Evolutionary conservation across 2,113 vertebrate species (phyloP).

Genomic region (Trachemys scripta): DNA sequence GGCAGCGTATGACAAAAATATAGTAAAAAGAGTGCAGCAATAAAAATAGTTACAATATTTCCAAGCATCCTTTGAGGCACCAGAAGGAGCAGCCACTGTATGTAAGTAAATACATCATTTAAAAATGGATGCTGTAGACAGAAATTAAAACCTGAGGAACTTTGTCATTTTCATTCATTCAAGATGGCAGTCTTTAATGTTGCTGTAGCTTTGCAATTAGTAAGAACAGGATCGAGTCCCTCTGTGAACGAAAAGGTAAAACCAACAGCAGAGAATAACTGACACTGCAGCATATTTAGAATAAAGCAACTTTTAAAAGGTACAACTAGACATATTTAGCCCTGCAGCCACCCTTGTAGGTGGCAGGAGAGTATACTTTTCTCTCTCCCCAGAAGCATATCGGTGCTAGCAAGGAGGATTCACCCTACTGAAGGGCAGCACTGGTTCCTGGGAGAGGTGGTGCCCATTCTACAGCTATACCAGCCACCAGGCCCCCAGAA

Average conservation of each 20-base stretch:
- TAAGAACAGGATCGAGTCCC: not conserved
- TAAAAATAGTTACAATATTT: not conserved
- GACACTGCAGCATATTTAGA: not conserved
- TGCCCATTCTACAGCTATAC: not conserved
- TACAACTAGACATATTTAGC: not conserved
- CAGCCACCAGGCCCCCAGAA: not conserved
- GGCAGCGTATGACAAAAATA: not conserved
- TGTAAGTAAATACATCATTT: not conserved
- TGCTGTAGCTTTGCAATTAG: not conserved
- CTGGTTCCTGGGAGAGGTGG: not conserved
- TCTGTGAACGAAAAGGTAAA: not conserved
- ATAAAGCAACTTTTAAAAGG: not conserved
- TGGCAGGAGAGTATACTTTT: not conserved
- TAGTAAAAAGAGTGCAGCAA: not conserved
- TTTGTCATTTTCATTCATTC: not conserved
- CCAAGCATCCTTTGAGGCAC: not conserved
- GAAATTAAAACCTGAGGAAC: not conserved
- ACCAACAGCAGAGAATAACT: not conserved
- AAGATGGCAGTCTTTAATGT: not conserved
- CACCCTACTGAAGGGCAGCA: not conserved
- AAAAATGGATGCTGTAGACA: not conserved
- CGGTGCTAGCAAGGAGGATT: not conserved
- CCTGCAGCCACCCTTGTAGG: not conserved
- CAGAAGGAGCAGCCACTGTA: not conserved
- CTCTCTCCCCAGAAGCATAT: not conserved